These are phyloP conservation scores for Thymallus thymallus DNA, from an alignment of 2,113 vertebrate species.

Conservation along the genomic window DNA sequence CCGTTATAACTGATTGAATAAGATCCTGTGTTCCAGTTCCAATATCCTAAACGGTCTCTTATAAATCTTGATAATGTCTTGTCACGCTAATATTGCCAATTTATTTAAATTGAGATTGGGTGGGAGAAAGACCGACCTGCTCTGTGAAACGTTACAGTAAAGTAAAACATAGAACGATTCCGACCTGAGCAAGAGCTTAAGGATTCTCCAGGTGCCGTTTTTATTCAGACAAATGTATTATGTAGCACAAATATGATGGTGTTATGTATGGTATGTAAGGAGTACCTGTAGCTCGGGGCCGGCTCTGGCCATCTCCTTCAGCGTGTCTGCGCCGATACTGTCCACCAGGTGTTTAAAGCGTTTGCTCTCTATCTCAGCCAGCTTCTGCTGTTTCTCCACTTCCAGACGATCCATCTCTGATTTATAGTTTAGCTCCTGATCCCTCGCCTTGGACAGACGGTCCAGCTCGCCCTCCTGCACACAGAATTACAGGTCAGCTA, in stretches of 20 bases:
- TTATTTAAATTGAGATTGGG: background rate
- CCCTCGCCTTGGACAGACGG: conserved; percentile 74
- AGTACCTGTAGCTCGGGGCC: conserved; percentile 86
- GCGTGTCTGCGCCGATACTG: conserved; percentile 75
- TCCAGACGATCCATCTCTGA: conserved; percentile 76
- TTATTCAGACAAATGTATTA: too few relatives aligned
- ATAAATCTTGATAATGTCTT: background rate
- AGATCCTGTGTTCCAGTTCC: background rate
- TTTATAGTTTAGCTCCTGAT: conserved; percentile 78
- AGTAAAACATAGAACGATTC: background rate
- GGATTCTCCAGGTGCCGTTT: too few relatives aligned
- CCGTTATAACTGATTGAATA: too few relatives aligned
- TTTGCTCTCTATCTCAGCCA: conserved; percentile 73
- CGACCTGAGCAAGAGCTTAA: too few relatives aligned
- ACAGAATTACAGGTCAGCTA: background rate
- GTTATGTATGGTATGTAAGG: background rate
- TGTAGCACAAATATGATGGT: background rate
- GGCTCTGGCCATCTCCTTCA: conserved; percentile 80
- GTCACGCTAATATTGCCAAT: too few relatives aligned
- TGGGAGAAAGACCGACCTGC: too few relatives aligned
- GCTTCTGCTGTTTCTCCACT: conserved; percentile 73
- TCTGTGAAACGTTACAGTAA: too few relatives aligned
- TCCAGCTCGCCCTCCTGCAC: conserved; percentile 80
- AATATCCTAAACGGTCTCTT: too few relatives aligned
- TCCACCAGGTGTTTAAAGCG: conserved; percentile 76